Conservation (phyloP, 2,888 invertebrate genomes). For the Dryadula phaetusa region DNA sequence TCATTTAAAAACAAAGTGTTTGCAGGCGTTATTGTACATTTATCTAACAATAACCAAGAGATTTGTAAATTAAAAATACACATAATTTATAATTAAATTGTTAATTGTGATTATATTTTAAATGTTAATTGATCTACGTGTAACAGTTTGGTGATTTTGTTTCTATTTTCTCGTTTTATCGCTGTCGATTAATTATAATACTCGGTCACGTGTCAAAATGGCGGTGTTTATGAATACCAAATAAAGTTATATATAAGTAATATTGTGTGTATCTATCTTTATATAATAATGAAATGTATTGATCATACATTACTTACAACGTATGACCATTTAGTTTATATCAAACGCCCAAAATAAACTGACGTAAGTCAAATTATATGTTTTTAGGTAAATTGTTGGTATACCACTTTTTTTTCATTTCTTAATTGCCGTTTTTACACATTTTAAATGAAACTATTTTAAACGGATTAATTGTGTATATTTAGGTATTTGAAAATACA, state of each 20-base stretch:
- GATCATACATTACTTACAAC: neutral
- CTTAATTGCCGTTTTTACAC: no score
- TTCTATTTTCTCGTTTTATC: conserved; percentile 40
- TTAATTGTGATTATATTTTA: neutral
- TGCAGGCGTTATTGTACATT: conserved; percentile 31
- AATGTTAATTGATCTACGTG: neutral
- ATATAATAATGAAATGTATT: neutral
- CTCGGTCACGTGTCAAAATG: conserved; percentile 40
- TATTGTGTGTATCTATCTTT: neutral
- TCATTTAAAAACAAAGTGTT: conserved; percentile 31
- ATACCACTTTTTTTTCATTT: no score
- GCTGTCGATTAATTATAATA: conserved; percentile 29
- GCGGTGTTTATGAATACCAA: conserved; percentile 22
- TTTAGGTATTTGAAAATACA: no score
- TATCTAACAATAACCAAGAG: neutral
- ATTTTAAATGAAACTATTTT: no score
- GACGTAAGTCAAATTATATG: no score
- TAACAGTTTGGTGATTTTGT: conserved; percentile 25
- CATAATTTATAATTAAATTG: neutral
- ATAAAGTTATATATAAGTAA: conserved; percentile 2
- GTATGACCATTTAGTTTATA: neutral
- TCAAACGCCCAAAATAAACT: no score
- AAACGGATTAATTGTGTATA: no score
- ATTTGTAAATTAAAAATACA: neutral
- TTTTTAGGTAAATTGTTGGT: no score